Percentiles rank a stretch among this genome's conserved stretches.
These are phyloP conservation scores for Caenorhabditis sp. DNA, from an alignment of 2,888 invertebrate genomes.

Conservation along the genomic window DNA sequence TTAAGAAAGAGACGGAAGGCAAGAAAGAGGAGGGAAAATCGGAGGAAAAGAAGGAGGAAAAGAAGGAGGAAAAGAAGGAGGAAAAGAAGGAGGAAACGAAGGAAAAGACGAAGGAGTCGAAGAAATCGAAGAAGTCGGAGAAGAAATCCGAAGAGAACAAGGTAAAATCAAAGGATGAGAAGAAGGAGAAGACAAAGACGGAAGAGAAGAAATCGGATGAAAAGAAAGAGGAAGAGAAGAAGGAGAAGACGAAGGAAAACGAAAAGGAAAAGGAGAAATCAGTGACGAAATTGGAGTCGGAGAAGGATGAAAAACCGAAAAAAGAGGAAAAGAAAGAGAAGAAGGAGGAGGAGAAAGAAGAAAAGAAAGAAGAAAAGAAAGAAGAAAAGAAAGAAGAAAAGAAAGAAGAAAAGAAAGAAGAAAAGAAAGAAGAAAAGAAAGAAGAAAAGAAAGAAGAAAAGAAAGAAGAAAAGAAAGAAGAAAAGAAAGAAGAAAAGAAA, in stretches of 20 bases:
- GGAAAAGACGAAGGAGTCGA: no score
- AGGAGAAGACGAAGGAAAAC: background rate
- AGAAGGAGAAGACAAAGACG: background rate
- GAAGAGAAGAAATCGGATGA: background rate
- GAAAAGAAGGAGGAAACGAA: no score
- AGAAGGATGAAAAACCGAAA: conserved; percentile 4
- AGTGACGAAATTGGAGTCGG: no score
- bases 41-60: no score
- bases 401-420: background rate
- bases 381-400: conserved; percentile 1
- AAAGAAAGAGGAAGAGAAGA: background rate
- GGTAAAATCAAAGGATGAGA: no score
- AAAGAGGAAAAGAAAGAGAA: conserved; percentile 2
- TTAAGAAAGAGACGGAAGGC: no score
- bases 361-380: background rate
- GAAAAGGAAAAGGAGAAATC: background rate
- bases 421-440: conserved; percentile 1
- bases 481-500: conserved; percentile 4
- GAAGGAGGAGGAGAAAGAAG: conserved; percentile 3
- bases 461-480: background rate
- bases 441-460: conserved; percentile 1
- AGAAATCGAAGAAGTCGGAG: no score
- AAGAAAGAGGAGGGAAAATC: no score
- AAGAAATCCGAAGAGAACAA: no score
- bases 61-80: no score